Conservation (phyloP, 2,888 invertebrate species). For the Drosophila pseudotalamancana region DNA sequence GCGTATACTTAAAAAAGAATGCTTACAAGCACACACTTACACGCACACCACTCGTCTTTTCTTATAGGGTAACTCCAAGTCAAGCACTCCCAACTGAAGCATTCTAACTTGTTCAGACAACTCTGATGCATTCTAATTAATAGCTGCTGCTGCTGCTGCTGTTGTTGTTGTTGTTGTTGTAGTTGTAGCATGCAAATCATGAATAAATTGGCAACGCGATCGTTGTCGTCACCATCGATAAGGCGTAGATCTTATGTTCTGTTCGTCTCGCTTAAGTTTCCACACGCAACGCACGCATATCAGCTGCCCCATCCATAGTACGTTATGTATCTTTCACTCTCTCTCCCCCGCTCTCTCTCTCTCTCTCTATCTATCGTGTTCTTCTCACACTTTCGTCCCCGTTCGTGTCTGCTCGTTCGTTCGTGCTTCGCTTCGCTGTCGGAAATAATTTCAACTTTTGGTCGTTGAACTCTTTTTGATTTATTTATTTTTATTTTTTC, state of each 20-base stretch:
- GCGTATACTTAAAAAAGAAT: too few species aligned
- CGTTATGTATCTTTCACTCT: constrained; percentile 5
- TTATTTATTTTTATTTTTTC: constrained; percentile 48
- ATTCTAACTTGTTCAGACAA: too few species aligned
- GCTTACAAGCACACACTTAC: too few species aligned
- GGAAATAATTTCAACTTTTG: constrained; percentile 76
- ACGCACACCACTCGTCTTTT: too few species aligned
- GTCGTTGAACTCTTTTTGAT: constrained; percentile 77
- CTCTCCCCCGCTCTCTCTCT: constrained; percentile 1
- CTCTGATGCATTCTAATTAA: constrained; percentile 57
- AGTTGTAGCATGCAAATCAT: constrained; percentile 64
- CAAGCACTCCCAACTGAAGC: too few species aligned
- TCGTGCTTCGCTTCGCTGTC: constrained; percentile 40
- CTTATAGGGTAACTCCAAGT: too few species aligned
- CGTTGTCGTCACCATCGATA: constrained; percentile 50
- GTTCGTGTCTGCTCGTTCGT: constrained; percentile 7
- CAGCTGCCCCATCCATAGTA: constrained; percentile 46
- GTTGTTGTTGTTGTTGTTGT: constrained; percentile 19
- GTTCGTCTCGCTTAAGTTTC: constrained; percentile 13
- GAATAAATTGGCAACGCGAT: constrained; percentile 51
- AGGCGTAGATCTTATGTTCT: constrained; percentile 14
- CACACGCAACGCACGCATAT: constrained; percentile 64
- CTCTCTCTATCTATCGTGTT: constrained; percentile 13
- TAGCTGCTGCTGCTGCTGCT: constrained; percentile 30
- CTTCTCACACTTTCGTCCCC: constrained; percentile 15